Base-by-base conservation (phyloP, 1,140 invertebrate genomes). In the Ceratina australensis region DNA sequence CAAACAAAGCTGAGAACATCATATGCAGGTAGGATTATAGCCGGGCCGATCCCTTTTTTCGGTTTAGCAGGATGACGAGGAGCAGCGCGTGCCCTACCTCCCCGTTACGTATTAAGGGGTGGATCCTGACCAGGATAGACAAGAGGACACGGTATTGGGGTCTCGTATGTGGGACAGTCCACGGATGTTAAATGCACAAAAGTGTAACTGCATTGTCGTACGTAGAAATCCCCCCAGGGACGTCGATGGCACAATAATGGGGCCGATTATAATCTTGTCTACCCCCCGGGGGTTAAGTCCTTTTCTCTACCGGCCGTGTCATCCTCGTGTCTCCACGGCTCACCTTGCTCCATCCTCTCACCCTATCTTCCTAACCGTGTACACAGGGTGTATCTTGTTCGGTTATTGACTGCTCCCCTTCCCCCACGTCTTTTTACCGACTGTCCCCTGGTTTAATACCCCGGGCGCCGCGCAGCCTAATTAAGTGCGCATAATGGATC, bases 241-340 rank as follows among this genome's bases (percentile, higher is more conserved):
- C 87, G 90, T 91, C 91, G 91, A 92, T 92, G 91, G 89, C 87
- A 92, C 91, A 92, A 92, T 92, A 92, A 92, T 92, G 91, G 91
- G 84, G 88, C 91, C 92, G 91, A 92, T 92, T 92, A 92, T 92
- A 92, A 92, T 92, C 91, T 92, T 89, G 91, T 92, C 91, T 92
- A 91, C 91, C 91, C 90, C 91, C 91, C 80, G 86, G 89, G 88
- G 84, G 57, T 65, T n/a, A 8, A 50, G 3, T 22, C 20, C n/a
- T n/a, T 18, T 59, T 33, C 66, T 66, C 16, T 42, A 54, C 5
- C 76, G 47, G 42, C 59, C 72, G 78, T 83, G 66, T 83, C 79
- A 47, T 56, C 74, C 64, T 57, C 73, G 71, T 67, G 67, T 65
- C 79, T 65, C 79, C 28, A 42, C 24, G 61, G 50, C 73, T 83